Evolutionary conservation across 1,140 invertebrate species (phyloP).

Genomic region (Drosophila nigrodunni): DNA sequence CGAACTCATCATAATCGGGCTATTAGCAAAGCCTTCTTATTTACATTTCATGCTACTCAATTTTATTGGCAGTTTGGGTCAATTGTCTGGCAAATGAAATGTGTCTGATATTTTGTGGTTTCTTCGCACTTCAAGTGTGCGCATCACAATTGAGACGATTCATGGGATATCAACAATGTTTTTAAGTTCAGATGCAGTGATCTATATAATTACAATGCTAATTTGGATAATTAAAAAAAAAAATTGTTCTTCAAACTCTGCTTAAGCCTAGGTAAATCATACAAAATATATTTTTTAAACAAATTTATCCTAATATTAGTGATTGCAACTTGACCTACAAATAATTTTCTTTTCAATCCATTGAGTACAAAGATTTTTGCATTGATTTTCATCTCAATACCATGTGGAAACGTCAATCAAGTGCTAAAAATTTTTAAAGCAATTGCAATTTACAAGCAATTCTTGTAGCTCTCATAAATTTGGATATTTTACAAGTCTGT

Average conservation of each 20-base stretch:
- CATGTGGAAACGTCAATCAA: constrained; percentile 7
- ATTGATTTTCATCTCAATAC: neutral
- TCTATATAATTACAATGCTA: neutral
- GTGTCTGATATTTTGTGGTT: constrained; percentile 48
- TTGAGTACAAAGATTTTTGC: neutral
- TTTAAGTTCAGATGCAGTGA: neutral
- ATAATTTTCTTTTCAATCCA: neutral
- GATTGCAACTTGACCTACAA: neutral
- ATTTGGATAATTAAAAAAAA: no score
- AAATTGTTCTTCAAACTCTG: no score
- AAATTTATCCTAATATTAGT: no score
- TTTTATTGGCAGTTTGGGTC: constrained; percentile 82
- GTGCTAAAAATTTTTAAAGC: neutral
- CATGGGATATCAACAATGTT: neutral
- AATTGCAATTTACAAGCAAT: constrained; percentile 14
- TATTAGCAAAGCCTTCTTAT: constrained; percentile 74
- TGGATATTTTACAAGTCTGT: constrained; percentile 33
- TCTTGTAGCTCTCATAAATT: constrained; percentile 37
- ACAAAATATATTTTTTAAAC: no score
- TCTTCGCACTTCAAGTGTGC: constrained; percentile 31
- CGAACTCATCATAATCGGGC: constrained; percentile 65
- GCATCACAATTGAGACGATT: neutral
- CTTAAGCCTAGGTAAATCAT: no score
- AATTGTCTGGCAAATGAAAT: constrained; percentile 70
- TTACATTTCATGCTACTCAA: constrained; percentile 79